A percentile compares a stretch with the other conserved stretches of the same genome.
Evolutionary conservation across 2,797 vertebrate species (phyloP).

Genomic region (Dermochelys coriacea): DNA sequence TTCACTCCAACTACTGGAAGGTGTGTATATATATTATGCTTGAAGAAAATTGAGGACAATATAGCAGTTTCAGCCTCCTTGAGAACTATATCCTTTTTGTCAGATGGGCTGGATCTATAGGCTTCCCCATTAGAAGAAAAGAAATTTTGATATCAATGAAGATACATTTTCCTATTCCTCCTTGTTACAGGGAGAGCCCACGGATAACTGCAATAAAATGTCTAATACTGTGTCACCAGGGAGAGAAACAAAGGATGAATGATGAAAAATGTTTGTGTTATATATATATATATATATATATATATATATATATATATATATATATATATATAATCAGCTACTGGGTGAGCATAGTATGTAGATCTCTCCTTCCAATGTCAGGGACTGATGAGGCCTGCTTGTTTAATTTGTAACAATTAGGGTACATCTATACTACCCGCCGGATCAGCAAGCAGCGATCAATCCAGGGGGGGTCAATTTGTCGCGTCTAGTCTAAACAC

Average conservation of each 20-base stretch:
- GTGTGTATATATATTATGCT: too few relatives aligned
- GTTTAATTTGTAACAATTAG: neutral
- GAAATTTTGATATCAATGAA: neutral
- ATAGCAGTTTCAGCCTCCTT: neutral
- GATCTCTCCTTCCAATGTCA: neutral
- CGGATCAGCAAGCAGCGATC: too few relatives aligned
- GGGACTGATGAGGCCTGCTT: neutral
- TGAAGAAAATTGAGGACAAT: neutral
- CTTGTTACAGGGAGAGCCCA: neutral
- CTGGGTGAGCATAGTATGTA: neutral
- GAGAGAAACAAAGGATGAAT: neutral
- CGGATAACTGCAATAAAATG: neutral
- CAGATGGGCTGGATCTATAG: neutral
- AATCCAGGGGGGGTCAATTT: too few relatives aligned
- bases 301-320: too few relatives aligned
- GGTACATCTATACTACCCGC: too few relatives aligned
- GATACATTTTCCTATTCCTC: neutral
- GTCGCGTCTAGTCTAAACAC: too few relatives aligned
- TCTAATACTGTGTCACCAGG: neutral
- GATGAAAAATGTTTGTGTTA: neutral
- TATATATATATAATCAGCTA: neutral
- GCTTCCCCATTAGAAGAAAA: neutral
- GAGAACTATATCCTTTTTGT: neutral
- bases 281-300: too few relatives aligned
- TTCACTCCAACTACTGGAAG: neutral